phyloP scores from a whole-genome alignment of 2,113 vertebrate species.

The Suncus etruscus region DNA sequence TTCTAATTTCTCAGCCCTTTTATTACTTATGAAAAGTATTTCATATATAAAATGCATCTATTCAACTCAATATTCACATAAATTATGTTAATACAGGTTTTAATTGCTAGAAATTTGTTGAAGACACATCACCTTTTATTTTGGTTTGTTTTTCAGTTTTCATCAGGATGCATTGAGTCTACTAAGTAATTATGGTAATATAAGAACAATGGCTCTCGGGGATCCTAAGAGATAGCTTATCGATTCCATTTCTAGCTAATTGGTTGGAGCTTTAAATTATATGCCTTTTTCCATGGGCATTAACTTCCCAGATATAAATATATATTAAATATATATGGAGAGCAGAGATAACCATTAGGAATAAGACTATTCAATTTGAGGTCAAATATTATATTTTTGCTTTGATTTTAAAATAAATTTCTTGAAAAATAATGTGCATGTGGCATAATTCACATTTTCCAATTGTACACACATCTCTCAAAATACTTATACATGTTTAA shows the following conservation, averaged over 20 bases:
- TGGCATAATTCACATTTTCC: neutral
- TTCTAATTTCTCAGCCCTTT: no score
- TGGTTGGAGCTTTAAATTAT: neutral
- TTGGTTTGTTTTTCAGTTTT: neutral
- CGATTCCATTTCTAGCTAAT: neutral
- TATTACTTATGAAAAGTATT: no score
- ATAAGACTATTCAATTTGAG: neutral
- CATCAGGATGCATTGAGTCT: neutral
- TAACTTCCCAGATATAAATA: neutral
- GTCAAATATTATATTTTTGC: slow-evolving; percentile 44
- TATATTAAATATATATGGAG: neutral
- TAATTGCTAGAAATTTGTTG: neutral
- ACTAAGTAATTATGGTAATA: neutral
- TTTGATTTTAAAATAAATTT: slow-evolving; percentile 51
- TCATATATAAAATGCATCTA: no score
- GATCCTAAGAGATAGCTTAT: neutral
- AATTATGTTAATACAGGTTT: neutral
- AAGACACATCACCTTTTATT: neutral
- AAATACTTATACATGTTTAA: no score
- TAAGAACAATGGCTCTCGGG: neutral
- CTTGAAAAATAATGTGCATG: neutral
- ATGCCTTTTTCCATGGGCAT: neutral
- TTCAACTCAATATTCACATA: neutral
- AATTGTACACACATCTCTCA: neutral
- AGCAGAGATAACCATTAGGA: neutral